phyloP scores from a whole-genome alignment of 1,140 invertebrate species.

The Rhizoglyphus robini region DNA sequence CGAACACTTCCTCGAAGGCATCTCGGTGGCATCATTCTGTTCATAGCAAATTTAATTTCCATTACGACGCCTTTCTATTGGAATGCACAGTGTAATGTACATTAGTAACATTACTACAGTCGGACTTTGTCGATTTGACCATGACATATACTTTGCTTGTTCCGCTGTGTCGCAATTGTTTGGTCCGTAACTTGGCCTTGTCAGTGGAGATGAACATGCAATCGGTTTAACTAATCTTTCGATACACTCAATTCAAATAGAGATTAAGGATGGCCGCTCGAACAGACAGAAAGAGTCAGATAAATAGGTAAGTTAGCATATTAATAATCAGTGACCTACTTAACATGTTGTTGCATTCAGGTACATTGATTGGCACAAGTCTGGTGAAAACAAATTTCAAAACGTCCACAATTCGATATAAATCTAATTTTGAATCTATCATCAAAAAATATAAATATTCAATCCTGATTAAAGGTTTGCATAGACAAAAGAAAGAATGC shows the following conservation, averaged over 20 bases:
- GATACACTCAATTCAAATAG: slow-evolving; percentile 58
- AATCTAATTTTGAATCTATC: slow-evolving; percentile 43
- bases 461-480: slow-evolving; percentile 29
- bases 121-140: slow-evolving; percentile 43
- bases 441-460: slow-evolving; percentile 44
- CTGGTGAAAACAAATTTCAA: slow-evolving; percentile 53
- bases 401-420: slow-evolving; percentile 51
- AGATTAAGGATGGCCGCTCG: slow-evolving; percentile 35
- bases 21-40: slow-evolving; percentile 58
- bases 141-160: slow-evolving; percentile 65
- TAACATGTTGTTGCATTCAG: not conserved
- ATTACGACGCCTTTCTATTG: slow-evolving; percentile 30
- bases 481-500: not conserved
- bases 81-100: no score
- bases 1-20: slow-evolving; percentile 61
- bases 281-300: not conserved
- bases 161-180: slow-evolving; percentile 57
- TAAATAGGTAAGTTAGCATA: not conserved
- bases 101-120: no score
- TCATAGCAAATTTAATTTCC: slow-evolving; percentile 51
- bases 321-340: not conserved
- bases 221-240: slow-evolving; percentile 46
- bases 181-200: slow-evolving; percentile 45
- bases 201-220: slow-evolving; percentile 51
- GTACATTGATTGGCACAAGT: slow-evolving; percentile 45